Evolutionary conservation across 2,113 vertebrate species (phyloP), one percentile per base, ranked within the genome.

Genomic region (Pheucticus melanocephalus): DNA sequence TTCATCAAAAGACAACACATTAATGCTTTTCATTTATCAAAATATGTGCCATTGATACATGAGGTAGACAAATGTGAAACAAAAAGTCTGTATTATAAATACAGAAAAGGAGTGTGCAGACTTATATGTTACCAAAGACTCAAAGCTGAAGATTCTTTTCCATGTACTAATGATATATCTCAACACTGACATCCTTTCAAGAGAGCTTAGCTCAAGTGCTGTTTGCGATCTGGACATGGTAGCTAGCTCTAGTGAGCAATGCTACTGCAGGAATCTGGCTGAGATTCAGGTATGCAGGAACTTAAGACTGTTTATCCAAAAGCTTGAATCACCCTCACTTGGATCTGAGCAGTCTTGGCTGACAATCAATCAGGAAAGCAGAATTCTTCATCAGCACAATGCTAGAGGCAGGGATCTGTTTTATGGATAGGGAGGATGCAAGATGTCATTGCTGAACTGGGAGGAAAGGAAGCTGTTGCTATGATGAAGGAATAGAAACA

Each of bases 231-330:
- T 82, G 64, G 81, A 86, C n/a, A 39, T 90, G 45, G 72, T 59
- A 90, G 79, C 59, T 85, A 82, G 45, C 42, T 47, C 76, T 56
- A 59, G 35, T 42, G 65, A 95, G 69, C 81, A 83, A 57, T 66
- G 44, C 65, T 92, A 51, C 83, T 82, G 75, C 39, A 92, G 68
- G 57, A 92, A 84, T 91, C 56, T 97, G 96, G 95, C 94, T 92
- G 53, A 37, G 65, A 66, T 93, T 97, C 96, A 97, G 86, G 84
- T 82, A 97, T 96, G 91, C 76, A 94, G 72, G 87, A 94, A 96
- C 89, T 94, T 77, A 68, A 90, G 81, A 86, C 39, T 95, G 81
- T 90, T 97, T 93, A 96, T 92, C 76, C 76, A 70, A 95, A 94
- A 82, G 57, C 39, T 84, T 92, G 92, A 88, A 92, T 96, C 84